Base-by-base conservation (phyloP, 2,113 vertebrate species). In the Protomyctophum bolini region DNA sequence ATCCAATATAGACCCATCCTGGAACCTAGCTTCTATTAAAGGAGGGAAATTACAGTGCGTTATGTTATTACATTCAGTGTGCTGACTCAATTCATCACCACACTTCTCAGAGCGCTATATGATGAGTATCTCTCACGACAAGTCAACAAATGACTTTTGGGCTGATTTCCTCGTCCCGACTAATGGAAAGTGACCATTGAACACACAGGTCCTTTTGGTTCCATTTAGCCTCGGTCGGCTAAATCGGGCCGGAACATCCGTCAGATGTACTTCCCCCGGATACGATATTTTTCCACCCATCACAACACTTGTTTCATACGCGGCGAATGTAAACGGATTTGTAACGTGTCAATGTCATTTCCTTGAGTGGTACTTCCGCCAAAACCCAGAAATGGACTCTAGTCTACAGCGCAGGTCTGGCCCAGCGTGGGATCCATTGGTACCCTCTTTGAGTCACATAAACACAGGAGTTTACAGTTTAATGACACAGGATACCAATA, bases 1-100 rank as follows among this genome's bases (percentile, higher is more conserved):
- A 81, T 81, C 77, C 85, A 88, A 81, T 83, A 85, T 21, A 21
- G 21, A 21, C 75, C 80, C 80, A 69, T 85, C 83, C 88, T 85
- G 85, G 85, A 91, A 83, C 80, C 68, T 67, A 61, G 62, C 71
- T 76, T 49, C 58, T 61, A 70, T 60, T 62, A 75, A 72, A 70
- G 84, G 72, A 59, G 33, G 65, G 65, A 73, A 79, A 76, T 77
- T 70, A 70, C 57, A 28, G 21, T 59, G 76, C 66, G 80, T 70
- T 66, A 51, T 65, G 80, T 70, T 66, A 51, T 65, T 12, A 64
- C 79, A 65, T 46, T 57, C 74, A 75, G 79, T 65, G 75, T 55
- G 21, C 47, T 58, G 63, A 67, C 51, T 73, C n/a, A 0, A 64
- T 83, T 58, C 41, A 41, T 28, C 9, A 5, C n/a, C 0, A 33